A percentile compares a stretch with the other conserved stretches of the same genome.
These are phyloP conservation scores for Aphaenogaster ashmeadi DNA, from an alignment of 1,140 invertebrate species.

Conservation along the genomic window DNA sequence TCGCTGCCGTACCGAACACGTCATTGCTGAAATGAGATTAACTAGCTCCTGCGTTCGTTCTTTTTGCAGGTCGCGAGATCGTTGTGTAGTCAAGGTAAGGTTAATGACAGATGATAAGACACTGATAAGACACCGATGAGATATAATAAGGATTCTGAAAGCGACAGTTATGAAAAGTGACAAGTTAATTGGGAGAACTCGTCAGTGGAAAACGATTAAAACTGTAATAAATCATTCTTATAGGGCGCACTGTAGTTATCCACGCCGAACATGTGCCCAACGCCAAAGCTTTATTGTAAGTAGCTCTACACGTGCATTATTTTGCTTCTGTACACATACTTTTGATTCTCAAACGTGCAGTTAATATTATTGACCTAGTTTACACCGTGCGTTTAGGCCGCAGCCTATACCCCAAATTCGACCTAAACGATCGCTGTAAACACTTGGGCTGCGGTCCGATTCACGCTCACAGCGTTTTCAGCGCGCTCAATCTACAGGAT, in stretches of 20 bases:
- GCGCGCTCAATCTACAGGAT: too few species aligned
- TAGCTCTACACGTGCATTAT: slow-evolving; percentile 43
- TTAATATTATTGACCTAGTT: too few species aligned
- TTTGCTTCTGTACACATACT: not conserved
- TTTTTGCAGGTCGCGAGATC: slow-evolving; percentile 82
- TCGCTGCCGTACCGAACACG: not conserved
- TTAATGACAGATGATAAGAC: slow-evolving; percentile 49
- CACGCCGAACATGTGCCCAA: slow-evolving; percentile 76
- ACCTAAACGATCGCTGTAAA: too few species aligned
- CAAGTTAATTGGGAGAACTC: slow-evolving; percentile 40
- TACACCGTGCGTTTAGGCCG: too few species aligned
- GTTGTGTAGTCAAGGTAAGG: slow-evolving; percentile 82
- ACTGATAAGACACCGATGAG: slow-evolving; percentile 30
- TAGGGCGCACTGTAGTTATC: slow-evolving; percentile 78
- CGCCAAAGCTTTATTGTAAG: slow-evolving; percentile 77
- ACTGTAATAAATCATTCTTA: slow-evolving; percentile 72
- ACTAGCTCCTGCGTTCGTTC: slow-evolving; percentile 43
- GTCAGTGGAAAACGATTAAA: slow-evolving; percentile 63
- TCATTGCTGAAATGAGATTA: not conserved
- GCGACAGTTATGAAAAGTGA: slow-evolving; percentile 47
- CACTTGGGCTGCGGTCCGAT: too few species aligned
- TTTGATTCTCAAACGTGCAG: not conserved
- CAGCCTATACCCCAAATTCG: too few species aligned
- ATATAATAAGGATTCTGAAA: slow-evolving; percentile 61
- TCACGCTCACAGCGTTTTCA: too few species aligned